phyloP scores from a whole-genome alignment of 2,888 invertebrate genomes.

The Andrena minutula region DNA sequence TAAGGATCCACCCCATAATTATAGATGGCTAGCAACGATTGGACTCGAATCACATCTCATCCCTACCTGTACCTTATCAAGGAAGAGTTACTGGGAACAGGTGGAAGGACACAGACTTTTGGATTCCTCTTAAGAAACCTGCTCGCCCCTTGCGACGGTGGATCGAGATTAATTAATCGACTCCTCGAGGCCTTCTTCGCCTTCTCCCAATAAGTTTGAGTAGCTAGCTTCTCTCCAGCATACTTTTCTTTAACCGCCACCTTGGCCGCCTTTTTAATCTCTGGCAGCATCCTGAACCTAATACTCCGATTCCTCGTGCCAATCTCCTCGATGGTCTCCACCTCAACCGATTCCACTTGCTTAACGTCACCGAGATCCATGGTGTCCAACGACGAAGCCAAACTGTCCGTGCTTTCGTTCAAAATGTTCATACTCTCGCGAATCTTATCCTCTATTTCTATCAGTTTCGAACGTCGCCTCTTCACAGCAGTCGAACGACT shows the following conservation, averaged over 20 bases:
- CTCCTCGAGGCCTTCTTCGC: slow-evolving; percentile 57
- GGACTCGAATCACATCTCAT: neutral
- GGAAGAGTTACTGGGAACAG: slow-evolving; percentile 59
- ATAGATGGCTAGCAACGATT: neutral
- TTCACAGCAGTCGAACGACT: slow-evolving; percentile 16
- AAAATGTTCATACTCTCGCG: slow-evolving; percentile 66
- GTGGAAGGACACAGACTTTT: slow-evolving; percentile 70
- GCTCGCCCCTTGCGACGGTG: slow-evolving; percentile 35
- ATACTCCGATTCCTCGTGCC: slow-evolving; percentile 40
- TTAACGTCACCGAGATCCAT: slow-evolving; percentile 31
- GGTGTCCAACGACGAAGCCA: slow-evolving; percentile 73
- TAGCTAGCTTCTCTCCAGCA: slow-evolving; percentile 15
- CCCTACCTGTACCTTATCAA: slow-evolving; percentile 62
- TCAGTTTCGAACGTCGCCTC: neutral
- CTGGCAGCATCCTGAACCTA: slow-evolving; percentile 58
- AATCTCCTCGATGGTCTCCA: slow-evolving; percentile 71
- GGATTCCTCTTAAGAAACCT: slow-evolving; percentile 63
- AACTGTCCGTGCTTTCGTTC: slow-evolving; percentile 73
- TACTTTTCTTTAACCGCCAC: slow-evolving; percentile 29
- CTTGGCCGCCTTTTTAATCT: slow-evolving; percentile 52
- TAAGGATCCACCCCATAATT: neutral
- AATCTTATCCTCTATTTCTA: slow-evolving; percentile 41
- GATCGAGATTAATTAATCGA: slow-evolving; percentile 69
- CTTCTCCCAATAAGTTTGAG: slow-evolving; percentile 70
- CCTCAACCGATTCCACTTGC: slow-evolving; percentile 47